A percentile compares a stretch with the other conserved stretches of the same genome.
Evolutionary conservation across 2,888 invertebrate genomes (phyloP).

Genomic region (Meghimatium bilineatum): DNA sequence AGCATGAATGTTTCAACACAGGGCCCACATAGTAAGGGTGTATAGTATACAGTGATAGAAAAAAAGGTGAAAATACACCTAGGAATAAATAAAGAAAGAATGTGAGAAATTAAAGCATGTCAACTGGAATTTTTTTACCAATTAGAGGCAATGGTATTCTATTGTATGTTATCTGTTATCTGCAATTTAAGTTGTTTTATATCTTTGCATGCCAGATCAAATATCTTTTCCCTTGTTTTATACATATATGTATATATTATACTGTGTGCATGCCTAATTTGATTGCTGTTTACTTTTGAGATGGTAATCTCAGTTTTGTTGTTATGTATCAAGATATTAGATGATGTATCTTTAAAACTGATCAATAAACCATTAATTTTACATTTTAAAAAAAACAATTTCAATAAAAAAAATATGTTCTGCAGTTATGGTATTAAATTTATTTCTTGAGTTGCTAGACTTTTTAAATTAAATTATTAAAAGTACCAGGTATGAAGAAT

Average conservation of each 20-base stretch:
- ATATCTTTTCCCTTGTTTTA: background rate
- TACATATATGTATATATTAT: too few species aligned
- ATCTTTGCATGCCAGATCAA: background rate
- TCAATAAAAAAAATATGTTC: background rate
- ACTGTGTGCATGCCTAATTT: background rate
- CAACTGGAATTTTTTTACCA: background rate
- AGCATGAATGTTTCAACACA: too few species aligned
- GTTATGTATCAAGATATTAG: slow-evolving; percentile 15
- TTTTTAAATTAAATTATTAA: too few species aligned
- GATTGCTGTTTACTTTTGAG: background rate
- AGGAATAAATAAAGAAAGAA: background rate
- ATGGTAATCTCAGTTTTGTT: slow-evolving; percentile 1
- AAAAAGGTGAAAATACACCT: too few species aligned
- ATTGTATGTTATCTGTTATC: background rate
- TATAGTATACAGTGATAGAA: background rate
- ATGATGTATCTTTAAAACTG: background rate
- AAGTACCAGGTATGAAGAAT: too few species aligned
- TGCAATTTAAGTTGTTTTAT: background rate
- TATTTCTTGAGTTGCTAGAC: too few species aligned
- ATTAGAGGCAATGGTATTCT: background rate
- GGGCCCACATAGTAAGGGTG: too few species aligned
- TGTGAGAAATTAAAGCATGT: background rate
- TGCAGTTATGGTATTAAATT: background rate
- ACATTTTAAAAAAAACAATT: background rate
- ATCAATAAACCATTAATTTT: slow-evolving; percentile 11